Evolutionary conservation across 2,797 vertebrate genomes (phyloP), one percentile per base, ranked within the genome.

Genomic region (Crocidura indochinensis): DNA sequence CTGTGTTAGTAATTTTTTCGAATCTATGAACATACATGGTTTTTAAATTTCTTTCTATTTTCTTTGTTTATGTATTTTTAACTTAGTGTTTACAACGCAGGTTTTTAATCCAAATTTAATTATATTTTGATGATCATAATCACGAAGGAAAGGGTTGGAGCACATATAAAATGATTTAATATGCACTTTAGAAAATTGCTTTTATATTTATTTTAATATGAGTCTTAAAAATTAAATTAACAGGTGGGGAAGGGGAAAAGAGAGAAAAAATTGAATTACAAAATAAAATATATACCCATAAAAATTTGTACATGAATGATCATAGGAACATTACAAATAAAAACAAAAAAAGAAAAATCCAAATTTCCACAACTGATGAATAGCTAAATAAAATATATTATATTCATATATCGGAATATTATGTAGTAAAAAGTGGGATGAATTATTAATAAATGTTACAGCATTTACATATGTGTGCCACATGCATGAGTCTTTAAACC

Each of bases 161-260:
- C 29, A 69, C 3, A 78, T 82, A 87, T 27, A 67, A 77, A 81
- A 87, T 76, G 5, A 84, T 65, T 87, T 74, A 17, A 10, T 44
- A 65, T 88, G 9, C 71, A 5, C 88, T 92, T 91, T 88, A 91
- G 44, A 88, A 2, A 93, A 95, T 60, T 88, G 60, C 12, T 83
- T 82, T 79, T 26, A 17, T 49, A 44, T 92, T 68, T 86, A 9
- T 85, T 88, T 65, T 49, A 49, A 88, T 90, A 62, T 79, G 31
- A 80, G 0, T 82, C 74, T 87, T 88, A 65, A 60, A 71, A 91
- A 78, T 60, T 67, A 31, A 62, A 94, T 5, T 38, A 38, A 38
- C 2, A 5, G 38, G 38, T 38, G 38, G 38, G 2, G 5, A 5
- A 38, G 38, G 38, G 38, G 38, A 38, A 2, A 38, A 38, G 38